Percentiles rank a stretch among this genome's conserved stretches.
Evolutionary conservation across 2,888 invertebrate genomes (phyloP).

Genomic region (Strigamia crassipes): DNA sequence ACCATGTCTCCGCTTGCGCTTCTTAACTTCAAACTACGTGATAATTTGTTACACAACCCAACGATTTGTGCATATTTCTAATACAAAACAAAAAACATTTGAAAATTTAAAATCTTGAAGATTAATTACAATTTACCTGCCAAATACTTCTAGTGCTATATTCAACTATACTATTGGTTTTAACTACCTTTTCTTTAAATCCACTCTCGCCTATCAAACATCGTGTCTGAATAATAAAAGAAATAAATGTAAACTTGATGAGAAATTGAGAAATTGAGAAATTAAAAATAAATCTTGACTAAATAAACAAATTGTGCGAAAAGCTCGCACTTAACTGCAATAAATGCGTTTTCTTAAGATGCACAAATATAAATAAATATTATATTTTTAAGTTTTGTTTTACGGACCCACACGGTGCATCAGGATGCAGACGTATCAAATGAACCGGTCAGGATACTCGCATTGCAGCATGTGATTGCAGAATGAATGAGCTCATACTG

Average conservation of each 20-base stretch:
- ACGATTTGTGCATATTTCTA: conserved; percentile 54
- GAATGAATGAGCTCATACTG: neutral
- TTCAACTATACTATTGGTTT: neutral
- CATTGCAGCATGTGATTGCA: neutral
- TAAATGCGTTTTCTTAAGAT: neutral
- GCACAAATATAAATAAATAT: neutral
- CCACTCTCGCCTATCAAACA: neutral
- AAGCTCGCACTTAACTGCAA: no score
- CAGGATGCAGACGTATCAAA: neutral
- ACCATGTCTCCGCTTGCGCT: conserved; percentile 51
- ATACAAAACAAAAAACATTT: neutral
- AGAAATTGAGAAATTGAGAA: no score
- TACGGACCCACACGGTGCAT: neutral
- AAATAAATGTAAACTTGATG: neutral
- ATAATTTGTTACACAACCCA: conserved; percentile 59
- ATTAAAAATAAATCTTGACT: neutral
- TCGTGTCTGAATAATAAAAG: neutral
- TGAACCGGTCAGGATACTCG: neutral
- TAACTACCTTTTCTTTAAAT: neutral
- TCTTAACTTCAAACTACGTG: conserved; percentile 56
- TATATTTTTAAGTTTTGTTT: neutral
- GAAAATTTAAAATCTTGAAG: no score
- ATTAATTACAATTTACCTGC: neutral
- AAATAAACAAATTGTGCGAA: no score
- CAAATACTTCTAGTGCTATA: neutral